Base-by-base conservation (phyloP, 2,113 vertebrate genomes). In the Psittacula cyanocephala region DNA sequence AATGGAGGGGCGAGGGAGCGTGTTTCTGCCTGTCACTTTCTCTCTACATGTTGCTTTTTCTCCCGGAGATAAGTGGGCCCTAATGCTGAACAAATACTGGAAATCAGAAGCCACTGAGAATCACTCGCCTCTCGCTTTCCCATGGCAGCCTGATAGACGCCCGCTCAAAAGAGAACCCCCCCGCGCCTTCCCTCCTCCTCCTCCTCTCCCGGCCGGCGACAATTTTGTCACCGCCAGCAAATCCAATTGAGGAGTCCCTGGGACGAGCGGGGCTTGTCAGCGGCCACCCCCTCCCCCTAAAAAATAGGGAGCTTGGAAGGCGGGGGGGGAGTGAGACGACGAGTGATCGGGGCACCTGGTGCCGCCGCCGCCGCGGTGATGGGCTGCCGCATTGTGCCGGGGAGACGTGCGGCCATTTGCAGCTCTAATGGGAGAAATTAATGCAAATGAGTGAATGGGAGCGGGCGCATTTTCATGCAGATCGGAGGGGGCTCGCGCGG, bases 71-170 rank as follows among this genome's bases (percentile, higher is more conserved):
- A 99, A 99, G 99, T 99, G 99, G 99, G 97, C 98, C 98, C 99
- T 99, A 99, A 99, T 98, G 98, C 99, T 99, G 99, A 99, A 99
- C 99, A 99, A 99, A 99, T 99, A 99, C 99, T 99, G 99, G 99
- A 99, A 99, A 99, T 99, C 99, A 99, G 99, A 99, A 99, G 99
- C 99, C 99, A 99, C 99, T 99, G 99, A 99, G 99, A 99, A 99
- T 99, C 99, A 99, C 99, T 99, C 99, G 98, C 98, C 97, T 98
- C 98, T 98, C 96, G 98, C 99, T 99, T 99, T 99, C 99, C 99
- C 99, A 99, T 99, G 99, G 99, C 98, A 99, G 99, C 98, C 91
- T 99, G 99, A 99, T 98, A 98, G 98, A 99, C 98, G 98, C 98
- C 97, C 95, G 97, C 98, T 99, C 98, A 98, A 98, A 95, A 97